phyloP scores from a whole-genome alignment of 2,888 invertebrate species.

The Melanchra persicariae region DNA sequence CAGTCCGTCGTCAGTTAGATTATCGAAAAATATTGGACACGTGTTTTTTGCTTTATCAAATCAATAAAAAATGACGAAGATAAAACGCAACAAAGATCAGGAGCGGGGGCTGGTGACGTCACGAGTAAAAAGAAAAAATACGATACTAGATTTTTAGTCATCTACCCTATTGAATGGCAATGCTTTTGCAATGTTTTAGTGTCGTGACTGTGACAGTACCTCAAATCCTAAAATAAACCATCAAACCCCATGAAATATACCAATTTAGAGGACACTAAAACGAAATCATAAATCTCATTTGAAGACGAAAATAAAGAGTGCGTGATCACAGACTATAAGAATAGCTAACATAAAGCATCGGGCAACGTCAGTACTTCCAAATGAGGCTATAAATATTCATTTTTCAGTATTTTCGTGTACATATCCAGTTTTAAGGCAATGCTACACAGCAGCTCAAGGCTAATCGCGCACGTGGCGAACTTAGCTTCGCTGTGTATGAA shows the following conservation, averaged over 20 bases:
- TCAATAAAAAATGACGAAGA: no score
- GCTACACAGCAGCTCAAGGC: not conserved
- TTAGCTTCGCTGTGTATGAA: not conserved
- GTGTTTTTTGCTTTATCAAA: no score
- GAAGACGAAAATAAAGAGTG: constrained; percentile 17
- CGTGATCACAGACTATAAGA: constrained; percentile 52
- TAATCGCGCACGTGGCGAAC: not conserved
- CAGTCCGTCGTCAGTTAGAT: no score
- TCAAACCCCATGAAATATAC: constrained; percentile 1
- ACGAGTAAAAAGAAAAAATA: no score
- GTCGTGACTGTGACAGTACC: not conserved
- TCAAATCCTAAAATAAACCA: not conserved
- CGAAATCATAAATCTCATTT: constrained; percentile 8
- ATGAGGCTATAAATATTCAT: constrained; percentile 57
- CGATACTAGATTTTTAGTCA: no score
- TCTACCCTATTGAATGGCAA: no score
- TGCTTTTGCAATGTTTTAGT: not conserved
- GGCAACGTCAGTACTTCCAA: constrained; percentile 25
- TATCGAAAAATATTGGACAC: no score
- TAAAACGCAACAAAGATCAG: no score
- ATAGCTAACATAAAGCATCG: constrained; percentile 37
- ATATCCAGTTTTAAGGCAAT: constrained; percentile 10
- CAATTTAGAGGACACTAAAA: constrained; percentile 5
- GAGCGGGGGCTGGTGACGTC: no score
- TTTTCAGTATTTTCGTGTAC: constrained; percentile 41